phyloP scores from a whole-genome alignment of 2,113 vertebrate genomes.

The Leucoraja erinaceus region DNA sequence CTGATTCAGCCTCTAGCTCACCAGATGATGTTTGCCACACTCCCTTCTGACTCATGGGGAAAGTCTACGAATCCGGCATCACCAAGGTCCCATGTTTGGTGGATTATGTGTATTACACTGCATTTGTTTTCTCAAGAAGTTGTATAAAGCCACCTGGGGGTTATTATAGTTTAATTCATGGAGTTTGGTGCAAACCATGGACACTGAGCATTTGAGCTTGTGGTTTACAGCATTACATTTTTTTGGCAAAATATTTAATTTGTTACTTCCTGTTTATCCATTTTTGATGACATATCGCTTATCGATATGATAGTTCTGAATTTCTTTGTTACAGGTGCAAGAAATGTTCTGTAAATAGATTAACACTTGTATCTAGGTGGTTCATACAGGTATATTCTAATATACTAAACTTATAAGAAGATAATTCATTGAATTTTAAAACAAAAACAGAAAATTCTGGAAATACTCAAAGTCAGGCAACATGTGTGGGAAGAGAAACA shows the following conservation, averaged over 20 bases:
- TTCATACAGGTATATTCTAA: neutral
- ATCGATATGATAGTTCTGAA: neutral
- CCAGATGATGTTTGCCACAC: too few species aligned
- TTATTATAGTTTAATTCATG: neutral
- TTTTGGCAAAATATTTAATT: neutral
- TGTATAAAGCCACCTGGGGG: neutral
- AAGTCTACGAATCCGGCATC: too few species aligned
- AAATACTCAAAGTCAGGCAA: too few species aligned
- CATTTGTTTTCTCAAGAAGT: neutral
- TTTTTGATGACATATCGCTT: neutral
- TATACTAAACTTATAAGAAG: neutral
- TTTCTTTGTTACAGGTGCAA: neutral
- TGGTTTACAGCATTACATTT: neutral
- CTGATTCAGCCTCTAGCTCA: too few species aligned
- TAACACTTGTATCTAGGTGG: neutral
- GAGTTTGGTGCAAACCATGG: slow-evolving; percentile 20
- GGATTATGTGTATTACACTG: too few species aligned
- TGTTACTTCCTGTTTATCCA: neutral
- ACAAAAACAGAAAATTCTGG: too few species aligned
- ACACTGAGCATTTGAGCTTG: too few species aligned
- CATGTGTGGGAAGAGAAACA: too few species aligned
- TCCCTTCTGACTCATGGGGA: too few species aligned
- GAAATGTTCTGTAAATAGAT: neutral
- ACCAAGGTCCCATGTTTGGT: too few species aligned
- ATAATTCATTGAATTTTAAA: neutral